Evolutionary conservation across 2,888 invertebrate species (phyloP).

Genomic region (Drosophila gaucha): DNA sequence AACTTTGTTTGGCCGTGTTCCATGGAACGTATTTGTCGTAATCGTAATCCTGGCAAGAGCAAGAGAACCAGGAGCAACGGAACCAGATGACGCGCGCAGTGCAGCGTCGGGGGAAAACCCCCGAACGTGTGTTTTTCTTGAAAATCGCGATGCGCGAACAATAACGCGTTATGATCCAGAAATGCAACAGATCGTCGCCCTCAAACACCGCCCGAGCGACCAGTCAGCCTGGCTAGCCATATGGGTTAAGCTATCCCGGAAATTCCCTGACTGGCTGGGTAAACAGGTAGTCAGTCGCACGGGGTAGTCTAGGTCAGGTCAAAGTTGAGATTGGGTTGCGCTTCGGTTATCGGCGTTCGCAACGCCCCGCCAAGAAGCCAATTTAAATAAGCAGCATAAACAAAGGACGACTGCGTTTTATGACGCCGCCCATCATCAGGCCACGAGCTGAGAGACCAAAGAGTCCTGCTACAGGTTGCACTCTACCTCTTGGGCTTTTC

Average conservation of each 20-base stretch:
- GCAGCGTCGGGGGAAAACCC: constrained; percentile 50
- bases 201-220: background rate
- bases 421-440: constrained; percentile 33
- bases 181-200: constrained; percentile 23
- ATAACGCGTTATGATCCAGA: constrained; percentile 59
- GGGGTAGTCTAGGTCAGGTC: constrained; percentile 9
- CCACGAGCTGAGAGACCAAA: background rate
- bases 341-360: constrained; percentile 22
- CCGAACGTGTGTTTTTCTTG: constrained; percentile 47
- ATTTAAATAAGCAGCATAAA: constrained; percentile 81
- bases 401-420: constrained; percentile 66
- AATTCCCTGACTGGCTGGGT: constrained; percentile 53
- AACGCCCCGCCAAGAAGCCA: constrained; percentile 79
- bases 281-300: constrained; percentile 42
- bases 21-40: constrained; percentile 28
- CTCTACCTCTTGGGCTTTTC: constrained; percentile 58
- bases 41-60: constrained; percentile 45
- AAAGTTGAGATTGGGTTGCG: constrained; percentile 6
- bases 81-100: constrained; percentile 61
- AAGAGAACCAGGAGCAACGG: constrained; percentile 5
- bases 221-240: constrained; percentile 37
- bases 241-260: constrained; percentile 63
- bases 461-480: constrained; percentile 34
- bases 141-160: constrained; percentile 36
- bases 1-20: constrained; percentile 8